Conservation (phyloP, 1,140 invertebrate genomes). For the Heterodera schachtii region DNA sequence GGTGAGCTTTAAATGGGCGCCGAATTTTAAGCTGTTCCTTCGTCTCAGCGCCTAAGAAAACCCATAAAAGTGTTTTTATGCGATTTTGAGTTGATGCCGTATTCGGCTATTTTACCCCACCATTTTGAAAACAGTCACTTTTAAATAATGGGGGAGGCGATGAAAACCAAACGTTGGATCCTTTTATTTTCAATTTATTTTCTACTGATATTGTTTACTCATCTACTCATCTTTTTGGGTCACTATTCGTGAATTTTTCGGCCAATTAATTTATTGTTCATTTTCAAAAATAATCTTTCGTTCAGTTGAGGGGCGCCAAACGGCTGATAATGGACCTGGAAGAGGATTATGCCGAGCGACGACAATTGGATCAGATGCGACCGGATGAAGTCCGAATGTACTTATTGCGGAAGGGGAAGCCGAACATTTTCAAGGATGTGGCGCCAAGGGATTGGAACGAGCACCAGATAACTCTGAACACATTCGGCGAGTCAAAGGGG, state of each 20-base stretch:
- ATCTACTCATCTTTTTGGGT: background rate
- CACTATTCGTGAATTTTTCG: background rate
- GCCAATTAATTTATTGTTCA: slow-evolving; percentile 2
- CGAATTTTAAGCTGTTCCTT: background rate
- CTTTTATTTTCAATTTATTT: too few species aligned
- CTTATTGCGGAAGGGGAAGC: slow-evolving; percentile 53
- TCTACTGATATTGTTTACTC: too few species aligned
- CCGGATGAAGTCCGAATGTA: slow-evolving; percentile 53
- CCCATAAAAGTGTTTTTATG: background rate
- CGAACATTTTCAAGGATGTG: slow-evolving; percentile 61
- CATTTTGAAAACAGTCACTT: too few species aligned
- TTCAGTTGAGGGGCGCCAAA: slow-evolving; percentile 57
- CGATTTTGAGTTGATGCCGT: too few species aligned
- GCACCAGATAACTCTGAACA: slow-evolving; percentile 59
- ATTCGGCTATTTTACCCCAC: too few species aligned
- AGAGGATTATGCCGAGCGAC: slow-evolving; percentile 51
- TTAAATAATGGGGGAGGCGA: too few species aligned
- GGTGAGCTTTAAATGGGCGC: slow-evolving; percentile 32
- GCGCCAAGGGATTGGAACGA: slow-evolving; percentile 57
- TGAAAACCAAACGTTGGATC: too few species aligned
- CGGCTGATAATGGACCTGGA: slow-evolving; percentile 55
- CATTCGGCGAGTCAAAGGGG: slow-evolving; percentile 53
- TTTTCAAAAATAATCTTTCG: slow-evolving; percentile 23
- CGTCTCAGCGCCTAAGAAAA: background rate
- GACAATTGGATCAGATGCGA: slow-evolving; percentile 37